phyloP scores from a whole-genome alignment of 2,888 invertebrate genomes.

The Agrochola lota region DNA sequence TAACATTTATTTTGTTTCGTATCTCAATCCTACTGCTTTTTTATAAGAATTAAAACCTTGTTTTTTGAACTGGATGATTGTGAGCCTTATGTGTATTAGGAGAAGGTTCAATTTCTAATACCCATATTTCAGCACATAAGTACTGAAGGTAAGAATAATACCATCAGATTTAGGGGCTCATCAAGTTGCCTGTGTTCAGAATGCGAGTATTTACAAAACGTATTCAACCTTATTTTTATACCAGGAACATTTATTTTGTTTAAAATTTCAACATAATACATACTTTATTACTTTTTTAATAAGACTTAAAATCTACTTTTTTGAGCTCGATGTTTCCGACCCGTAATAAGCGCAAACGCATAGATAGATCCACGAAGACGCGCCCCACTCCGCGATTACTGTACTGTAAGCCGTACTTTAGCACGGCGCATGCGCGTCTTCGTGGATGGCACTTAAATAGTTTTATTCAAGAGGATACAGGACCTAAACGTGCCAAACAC shows the following conservation, averaged over 20 bases:
- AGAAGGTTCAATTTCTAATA: not conserved
- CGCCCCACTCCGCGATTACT: no score
- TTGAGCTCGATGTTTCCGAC: not conserved
- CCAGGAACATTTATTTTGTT: not conserved
- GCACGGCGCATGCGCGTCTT: no score
- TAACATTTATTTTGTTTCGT: constrained; percentile 4
- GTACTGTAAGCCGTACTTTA: no score
- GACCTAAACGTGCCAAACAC: no score
- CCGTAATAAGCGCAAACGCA: not conserved
- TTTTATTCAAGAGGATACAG: no score
- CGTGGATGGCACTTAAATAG: no score
- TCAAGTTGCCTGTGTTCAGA: not conserved
- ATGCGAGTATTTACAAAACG: not conserved
- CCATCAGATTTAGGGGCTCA: not conserved
- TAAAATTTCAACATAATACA: not conserved
- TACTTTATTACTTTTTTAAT: not conserved
- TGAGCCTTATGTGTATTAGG: not conserved
- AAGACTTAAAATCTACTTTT: not conserved
- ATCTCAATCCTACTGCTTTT: not conserved
- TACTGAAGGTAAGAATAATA: no score
- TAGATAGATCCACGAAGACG: no score
- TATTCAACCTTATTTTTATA: not conserved
- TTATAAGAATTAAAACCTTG: not conserved
- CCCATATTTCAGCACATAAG: not conserved
- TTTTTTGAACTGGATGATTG: not conserved